phyloP scores from a whole-genome alignment of 2,888 invertebrate species.

The Cataglyphis albicans region DNA sequence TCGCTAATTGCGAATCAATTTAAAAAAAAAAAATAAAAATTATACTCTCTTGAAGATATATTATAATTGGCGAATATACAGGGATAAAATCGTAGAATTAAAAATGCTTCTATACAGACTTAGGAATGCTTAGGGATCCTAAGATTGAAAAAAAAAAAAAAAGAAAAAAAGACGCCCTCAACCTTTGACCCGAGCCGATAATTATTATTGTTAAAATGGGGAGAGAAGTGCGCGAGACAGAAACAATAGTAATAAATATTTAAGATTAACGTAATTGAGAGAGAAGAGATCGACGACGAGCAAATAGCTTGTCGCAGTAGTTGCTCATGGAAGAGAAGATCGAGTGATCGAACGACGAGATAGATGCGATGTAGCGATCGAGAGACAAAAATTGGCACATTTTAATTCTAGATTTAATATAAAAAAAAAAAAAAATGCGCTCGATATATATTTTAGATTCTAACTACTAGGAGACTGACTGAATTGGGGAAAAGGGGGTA shows the following conservation, averaged over 20 bases:
- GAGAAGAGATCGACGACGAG: slow-evolving; percentile 42
- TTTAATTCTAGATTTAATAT: slow-evolving; percentile 22
- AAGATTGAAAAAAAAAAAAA: slow-evolving; percentile 47
- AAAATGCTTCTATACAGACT: neutral
- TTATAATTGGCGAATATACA: neutral
- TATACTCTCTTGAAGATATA: slow-evolving; percentile 1
- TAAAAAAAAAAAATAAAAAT: neutral
- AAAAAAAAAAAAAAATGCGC: neutral
- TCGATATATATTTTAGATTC: slow-evolving; percentile 63
- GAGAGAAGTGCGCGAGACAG: slow-evolving; percentile 69
- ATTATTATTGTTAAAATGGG: slow-evolving; percentile 64
- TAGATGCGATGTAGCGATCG: neutral
- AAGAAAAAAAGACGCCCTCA: slow-evolving; percentile 45
- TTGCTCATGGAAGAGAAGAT: slow-evolving; percentile 63
- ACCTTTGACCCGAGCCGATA: slow-evolving; percentile 53
- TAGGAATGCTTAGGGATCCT: slow-evolving; percentile 57
- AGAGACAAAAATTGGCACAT: slow-evolving; percentile 17
- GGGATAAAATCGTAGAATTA: neutral
- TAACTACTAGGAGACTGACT: slow-evolving; percentile 60
- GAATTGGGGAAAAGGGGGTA: slow-evolving; percentile 28
- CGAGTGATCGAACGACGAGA: slow-evolving; percentile 50
- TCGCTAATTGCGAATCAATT: slow-evolving; percentile 2
- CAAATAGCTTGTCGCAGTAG: slow-evolving; percentile 52
- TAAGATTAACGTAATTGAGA: slow-evolving; percentile 59
- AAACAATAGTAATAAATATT: slow-evolving; percentile 69